Evolutionary conservation across 1,140 invertebrate genomes (phyloP).

Genomic region (Drosophila cardini): DNA sequence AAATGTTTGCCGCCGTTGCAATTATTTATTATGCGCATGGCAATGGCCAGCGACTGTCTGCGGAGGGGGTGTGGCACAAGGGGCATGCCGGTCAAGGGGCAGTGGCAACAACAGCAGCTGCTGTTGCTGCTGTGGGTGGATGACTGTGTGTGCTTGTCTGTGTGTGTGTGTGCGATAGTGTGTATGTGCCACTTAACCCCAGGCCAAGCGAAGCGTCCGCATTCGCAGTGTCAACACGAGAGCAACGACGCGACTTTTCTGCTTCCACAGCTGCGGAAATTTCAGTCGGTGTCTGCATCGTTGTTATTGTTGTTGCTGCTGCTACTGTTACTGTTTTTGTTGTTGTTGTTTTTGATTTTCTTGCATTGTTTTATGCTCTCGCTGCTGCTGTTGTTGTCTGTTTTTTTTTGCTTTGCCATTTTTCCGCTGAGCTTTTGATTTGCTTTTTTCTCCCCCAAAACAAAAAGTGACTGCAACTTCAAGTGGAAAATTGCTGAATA

Average conservation of each 20-base stretch:
- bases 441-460: slow-evolving; percentile 25
- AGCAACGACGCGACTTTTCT: slow-evolving; percentile 45
- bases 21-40: slow-evolving; percentile 78
- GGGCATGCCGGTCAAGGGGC: slow-evolving; percentile 13
- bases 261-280: slow-evolving; percentile 38
- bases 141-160: slow-evolving; percentile 42
- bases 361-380: slow-evolving; percentile 35
- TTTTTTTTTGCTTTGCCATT: slow-evolving; percentile 38
- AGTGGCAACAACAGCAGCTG: slow-evolving; percentile 28
- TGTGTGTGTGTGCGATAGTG: slow-evolving; percentile 38
- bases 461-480: slow-evolving; percentile 53
- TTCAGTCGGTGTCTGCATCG: slow-evolving; percentile 34
- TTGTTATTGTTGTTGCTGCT: slow-evolving; percentile 5
- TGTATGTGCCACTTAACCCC: slow-evolving; percentile 73
- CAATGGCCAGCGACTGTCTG: slow-evolving; percentile 41
- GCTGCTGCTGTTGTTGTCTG: slow-evolving; percentile 21
- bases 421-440: slow-evolving; percentile 41
- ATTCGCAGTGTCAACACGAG: slow-evolving; percentile 47
- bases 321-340: not conserved
- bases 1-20: slow-evolving; percentile 77
- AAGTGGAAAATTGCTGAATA: slow-evolving; percentile 80
- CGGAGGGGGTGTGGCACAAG: slow-evolving; percentile 9
- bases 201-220: slow-evolving; percentile 48
- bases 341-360: slow-evolving; percentile 20
- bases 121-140: slow-evolving; percentile 59